Evolutionary conservation across 1,140 invertebrate species (phyloP).

Genomic region (Goniozus legneri): DNA sequence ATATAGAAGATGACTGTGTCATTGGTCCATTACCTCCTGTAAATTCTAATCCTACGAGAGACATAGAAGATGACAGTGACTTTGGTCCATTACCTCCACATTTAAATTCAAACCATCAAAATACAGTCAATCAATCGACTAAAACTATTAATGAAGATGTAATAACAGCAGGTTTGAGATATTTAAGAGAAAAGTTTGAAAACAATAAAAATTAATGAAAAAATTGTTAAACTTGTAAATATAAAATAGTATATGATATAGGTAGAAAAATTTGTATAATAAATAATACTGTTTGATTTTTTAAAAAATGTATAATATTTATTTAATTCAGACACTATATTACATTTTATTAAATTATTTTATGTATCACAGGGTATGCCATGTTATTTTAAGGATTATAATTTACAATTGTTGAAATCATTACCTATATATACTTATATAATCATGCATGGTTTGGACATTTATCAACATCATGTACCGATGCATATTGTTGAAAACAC

Average conservation of each 20-base stretch:
- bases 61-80: constrained; percentile 18
- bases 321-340: neutral
- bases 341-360: neutral
- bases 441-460: constrained; percentile 26
- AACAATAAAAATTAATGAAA: constrained; percentile 44
- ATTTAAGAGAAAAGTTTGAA: constrained; percentile 62
- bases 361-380: neutral
- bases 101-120: neutral
- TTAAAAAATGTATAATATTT: neutral
- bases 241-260: constrained; percentile 1
- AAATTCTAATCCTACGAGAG: neutral
- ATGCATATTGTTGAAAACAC: constrained; percentile 26
- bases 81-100: constrained; percentile 31
- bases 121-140: constrained; percentile 13
- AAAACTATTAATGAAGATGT: constrained; percentile 53
- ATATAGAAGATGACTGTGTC: constrained; percentile 18
- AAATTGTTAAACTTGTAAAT: constrained; percentile 8
- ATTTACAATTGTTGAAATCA: neutral
- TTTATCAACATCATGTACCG: constrained; percentile 14
- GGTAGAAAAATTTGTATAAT: constrained; percentile 4
- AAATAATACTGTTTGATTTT: constrained; percentile 3
- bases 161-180: constrained; percentile 66
- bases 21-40: constrained; percentile 31
- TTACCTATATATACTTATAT: neutral
- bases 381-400: neutral